Evolutionary conservation across 2,888 invertebrate species (phyloP).

Genomic region (Villa cingulata): DNA sequence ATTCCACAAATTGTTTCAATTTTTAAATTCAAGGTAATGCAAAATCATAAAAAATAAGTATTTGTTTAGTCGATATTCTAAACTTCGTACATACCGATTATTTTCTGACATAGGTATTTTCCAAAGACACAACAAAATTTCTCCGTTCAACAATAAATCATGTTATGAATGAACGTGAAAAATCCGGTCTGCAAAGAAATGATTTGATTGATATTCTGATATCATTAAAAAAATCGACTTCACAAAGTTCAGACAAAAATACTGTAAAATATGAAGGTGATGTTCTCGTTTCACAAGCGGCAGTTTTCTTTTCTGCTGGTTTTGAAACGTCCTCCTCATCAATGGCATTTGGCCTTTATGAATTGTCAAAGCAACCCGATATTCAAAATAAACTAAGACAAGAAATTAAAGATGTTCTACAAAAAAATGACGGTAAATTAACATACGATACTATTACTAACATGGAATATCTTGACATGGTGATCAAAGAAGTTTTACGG

Average conservation of each 20-base stretch:
- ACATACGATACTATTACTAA: constrained; percentile 24
- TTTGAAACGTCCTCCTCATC: constrained; percentile 20
- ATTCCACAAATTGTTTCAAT: constrained; percentile 24
- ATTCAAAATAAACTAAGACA: constrained; percentile 23
- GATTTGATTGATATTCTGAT: constrained; percentile 41
- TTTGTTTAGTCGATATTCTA: too few relatives aligned
- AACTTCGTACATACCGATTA: too few relatives aligned
- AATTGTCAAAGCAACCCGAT: constrained; percentile 23
- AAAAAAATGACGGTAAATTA: constrained; percentile 15
- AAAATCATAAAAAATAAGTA: background rate
- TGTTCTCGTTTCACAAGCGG: constrained; percentile 12
- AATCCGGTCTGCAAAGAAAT: constrained; percentile 29
- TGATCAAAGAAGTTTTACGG: constrained; percentile 24
- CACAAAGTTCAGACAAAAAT: background rate
- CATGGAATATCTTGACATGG: constrained; percentile 28
- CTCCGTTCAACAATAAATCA: constrained; percentile 31
- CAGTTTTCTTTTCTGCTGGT: constrained; percentile 13
- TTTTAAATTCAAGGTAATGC: constrained; percentile 20
- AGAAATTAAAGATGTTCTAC: constrained; percentile 23
- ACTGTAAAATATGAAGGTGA: constrained; percentile 5
- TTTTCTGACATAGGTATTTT: constrained; percentile 15
- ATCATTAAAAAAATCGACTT: constrained; percentile 28
- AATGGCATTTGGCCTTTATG: constrained; percentile 23
- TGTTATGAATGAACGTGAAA: constrained; percentile 33
- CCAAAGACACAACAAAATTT: constrained; percentile 25